A percentile compares a stretch with the other conserved stretches of the same genome.
phyloP scores from a whole-genome alignment of 2,797 vertebrate genomes.

The Ctenosaura bakeri region DNA sequence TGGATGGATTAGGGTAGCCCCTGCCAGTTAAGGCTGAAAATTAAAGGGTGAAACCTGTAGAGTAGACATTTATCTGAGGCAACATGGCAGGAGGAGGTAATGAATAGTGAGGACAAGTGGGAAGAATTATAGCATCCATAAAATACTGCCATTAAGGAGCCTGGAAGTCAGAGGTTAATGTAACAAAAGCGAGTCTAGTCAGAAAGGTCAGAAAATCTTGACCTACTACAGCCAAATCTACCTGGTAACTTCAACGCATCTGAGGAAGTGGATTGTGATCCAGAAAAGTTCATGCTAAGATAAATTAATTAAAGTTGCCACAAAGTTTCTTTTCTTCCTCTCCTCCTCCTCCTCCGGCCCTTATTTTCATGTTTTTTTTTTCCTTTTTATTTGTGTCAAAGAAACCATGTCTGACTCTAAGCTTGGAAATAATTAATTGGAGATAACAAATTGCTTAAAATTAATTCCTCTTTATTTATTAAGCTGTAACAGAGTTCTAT shows the following conservation, averaged over 20 bases:
- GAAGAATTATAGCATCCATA: conserved; percentile 73
- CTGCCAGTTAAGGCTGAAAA: conserved; percentile 82
- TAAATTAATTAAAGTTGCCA: too few species aligned
- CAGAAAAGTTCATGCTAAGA: too few species aligned
- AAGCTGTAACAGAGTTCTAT: too few species aligned
- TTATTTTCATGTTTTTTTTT: too few species aligned
- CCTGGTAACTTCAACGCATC: conserved; percentile 66
- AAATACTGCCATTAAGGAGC: conserved; percentile 76
- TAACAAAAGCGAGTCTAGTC: conserved; percentile 83
- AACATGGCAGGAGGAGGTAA: conserved; percentile 70
- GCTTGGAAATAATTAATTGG: neutral
- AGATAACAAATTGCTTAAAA: neutral
- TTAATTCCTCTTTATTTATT: neutral
- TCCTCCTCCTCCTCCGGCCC: too few species aligned
- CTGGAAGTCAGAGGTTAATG: conserved; percentile 82
- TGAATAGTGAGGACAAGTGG: too few species aligned
- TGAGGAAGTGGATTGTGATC: too few species aligned
- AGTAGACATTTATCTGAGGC: conserved; percentile 80
- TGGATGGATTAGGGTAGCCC: conserved; percentile 79
- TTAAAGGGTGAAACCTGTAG: conserved; percentile 81
- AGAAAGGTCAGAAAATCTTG: conserved; percentile 77
- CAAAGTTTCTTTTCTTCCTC: too few species aligned
- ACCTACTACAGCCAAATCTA: conserved; percentile 70
- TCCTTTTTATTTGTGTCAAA: conserved; percentile 80
- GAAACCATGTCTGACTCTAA: conserved; percentile 72